These are phyloP conservation scores for Lycodopsis pacificus DNA, from an alignment of 2,797 vertebrate species.

Conservation along the genomic window DNA sequence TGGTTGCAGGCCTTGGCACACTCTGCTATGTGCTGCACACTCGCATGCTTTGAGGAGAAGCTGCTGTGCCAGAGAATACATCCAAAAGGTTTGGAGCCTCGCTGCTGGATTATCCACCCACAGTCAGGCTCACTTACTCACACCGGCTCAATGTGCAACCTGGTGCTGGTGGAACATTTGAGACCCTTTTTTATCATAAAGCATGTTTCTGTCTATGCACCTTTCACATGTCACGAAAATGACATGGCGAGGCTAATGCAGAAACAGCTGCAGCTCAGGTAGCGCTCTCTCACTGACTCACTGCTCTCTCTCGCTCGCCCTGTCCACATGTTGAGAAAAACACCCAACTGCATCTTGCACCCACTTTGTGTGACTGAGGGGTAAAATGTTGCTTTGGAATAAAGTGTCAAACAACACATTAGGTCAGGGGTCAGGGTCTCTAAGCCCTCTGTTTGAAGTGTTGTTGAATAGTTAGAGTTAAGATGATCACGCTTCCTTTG, in stretches of 20 bases:
- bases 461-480: not conserved
- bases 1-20: not conserved
- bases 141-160: not conserved
- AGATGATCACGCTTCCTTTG: no score
- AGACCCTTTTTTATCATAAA: not conserved
- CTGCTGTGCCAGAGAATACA: not conserved
- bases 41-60: not conserved
- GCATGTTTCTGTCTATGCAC: not conserved
- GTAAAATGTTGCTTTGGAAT: not conserved
- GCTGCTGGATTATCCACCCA: not conserved
- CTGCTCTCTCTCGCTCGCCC: not conserved
- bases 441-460: not conserved
- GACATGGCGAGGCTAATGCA: not conserved
- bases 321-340: not conserved
- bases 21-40: not conserved
- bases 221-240: not conserved
- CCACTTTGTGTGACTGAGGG: not conserved
- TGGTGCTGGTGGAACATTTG: not conserved
- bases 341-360: not conserved
- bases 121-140: constrained; percentile 5
- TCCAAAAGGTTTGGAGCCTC: constrained; percentile 4
- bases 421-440: not conserved
- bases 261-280: no score
- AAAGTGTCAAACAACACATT: not conserved
- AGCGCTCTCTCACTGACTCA: no score